These are phyloP conservation scores for Mya arenaria DNA, from an alignment of 1,140 invertebrate species.

Conservation along the genomic window DNA sequence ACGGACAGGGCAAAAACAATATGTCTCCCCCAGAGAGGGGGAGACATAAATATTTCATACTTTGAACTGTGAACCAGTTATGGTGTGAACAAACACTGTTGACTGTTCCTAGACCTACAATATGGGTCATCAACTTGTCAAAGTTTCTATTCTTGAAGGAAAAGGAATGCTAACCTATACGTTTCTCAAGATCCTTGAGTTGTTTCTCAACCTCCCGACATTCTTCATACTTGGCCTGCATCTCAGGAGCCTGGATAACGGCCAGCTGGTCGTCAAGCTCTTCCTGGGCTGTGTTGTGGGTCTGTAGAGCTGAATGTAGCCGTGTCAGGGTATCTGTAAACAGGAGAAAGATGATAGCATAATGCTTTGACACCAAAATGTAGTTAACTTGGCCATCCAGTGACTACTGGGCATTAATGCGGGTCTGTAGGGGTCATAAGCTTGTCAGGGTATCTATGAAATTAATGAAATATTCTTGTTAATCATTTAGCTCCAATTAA, in stretches of 20 bases:
- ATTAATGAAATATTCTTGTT: no score
- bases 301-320: constrained; percentile 67
- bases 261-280: constrained; percentile 77
- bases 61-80: not conserved
- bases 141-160: not conserved
- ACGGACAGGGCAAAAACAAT: not conserved
- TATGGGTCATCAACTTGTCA: not conserved
- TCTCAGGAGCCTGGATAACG: constrained; percentile 73
- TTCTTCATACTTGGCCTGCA: constrained; percentile 78
- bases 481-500: no score
- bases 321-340: constrained; percentile 76
- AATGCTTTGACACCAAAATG: no score
- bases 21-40: not conserved
- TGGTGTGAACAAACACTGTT: not conserved
- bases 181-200: constrained; percentile 72
- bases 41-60: not conserved
- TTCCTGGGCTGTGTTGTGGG: constrained; percentile 66
- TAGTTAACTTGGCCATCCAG: no score
- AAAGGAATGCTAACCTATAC: constrained; percentile 64
- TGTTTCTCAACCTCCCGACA: constrained; percentile 76
- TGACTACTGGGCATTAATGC: no score
- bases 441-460: no score
- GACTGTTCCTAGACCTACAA: not conserved
- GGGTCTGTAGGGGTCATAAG: no score
- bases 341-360: no score